These are phyloP conservation scores for Troglohyphantes excavatus DNA, from an alignment of 2,888 invertebrate species.

Conservation along the genomic window DNA sequence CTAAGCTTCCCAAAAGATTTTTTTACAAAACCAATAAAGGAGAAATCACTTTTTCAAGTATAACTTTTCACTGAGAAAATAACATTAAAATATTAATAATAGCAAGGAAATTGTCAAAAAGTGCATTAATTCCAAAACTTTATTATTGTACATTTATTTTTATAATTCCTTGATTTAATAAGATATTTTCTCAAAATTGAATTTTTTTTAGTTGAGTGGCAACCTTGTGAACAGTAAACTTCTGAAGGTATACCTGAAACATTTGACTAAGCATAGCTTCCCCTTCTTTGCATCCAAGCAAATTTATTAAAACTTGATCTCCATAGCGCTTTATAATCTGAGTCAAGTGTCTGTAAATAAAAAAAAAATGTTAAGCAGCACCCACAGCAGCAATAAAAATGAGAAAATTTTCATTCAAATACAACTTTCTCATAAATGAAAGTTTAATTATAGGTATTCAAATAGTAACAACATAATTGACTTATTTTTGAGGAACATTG, in stretches of 20 bases:
- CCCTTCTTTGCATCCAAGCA: slow-evolving; percentile 97
- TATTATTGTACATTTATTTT: too few species aligned
- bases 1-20: too few species aligned
- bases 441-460: not conserved
- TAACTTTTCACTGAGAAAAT: too few species aligned
- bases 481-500: too few species aligned
- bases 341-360: slow-evolving; percentile 86
- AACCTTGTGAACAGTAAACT: not conserved
- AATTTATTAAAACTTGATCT: slow-evolving; percentile 93
- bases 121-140: too few species aligned
- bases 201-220: too few species aligned
- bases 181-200: too few species aligned
- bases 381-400: not conserved
- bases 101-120: too few species aligned
- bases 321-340: slow-evolving; percentile 95
- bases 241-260: slow-evolving; percentile 86
- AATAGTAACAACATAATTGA: not conserved
- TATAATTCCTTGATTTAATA: too few species aligned
- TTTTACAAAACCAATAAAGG: too few species aligned
- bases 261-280: slow-evolving; percentile 97
- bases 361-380: not conserved
- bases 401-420: not conserved
- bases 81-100: too few species aligned
- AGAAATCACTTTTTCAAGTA: too few species aligned
- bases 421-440: not conserved